Percentiles rank a stretch among this genome's conserved stretches.
Conservation (phyloP, 2,113 vertebrate genomes). For the Nibea coibor region DNA sequence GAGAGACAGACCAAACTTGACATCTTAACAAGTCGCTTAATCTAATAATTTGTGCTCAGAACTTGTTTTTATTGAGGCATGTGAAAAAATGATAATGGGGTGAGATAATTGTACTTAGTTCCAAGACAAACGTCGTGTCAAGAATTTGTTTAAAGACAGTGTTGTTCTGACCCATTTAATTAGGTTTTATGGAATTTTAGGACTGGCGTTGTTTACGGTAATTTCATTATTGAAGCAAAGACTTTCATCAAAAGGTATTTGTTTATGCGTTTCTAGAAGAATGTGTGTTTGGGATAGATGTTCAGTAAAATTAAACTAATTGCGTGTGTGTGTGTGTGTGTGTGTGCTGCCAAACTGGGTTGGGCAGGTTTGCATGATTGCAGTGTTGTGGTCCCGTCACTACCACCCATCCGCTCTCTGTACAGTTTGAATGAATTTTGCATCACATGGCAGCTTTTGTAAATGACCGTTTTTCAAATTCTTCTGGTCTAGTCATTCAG, state of each 20-base stretch:
- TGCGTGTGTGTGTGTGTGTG: neutral
- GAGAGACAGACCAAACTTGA: slow-evolving; percentile 19
- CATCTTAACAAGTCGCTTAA: slow-evolving; percentile 43
- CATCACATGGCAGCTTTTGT: slow-evolving; percentile 3
- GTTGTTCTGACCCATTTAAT: slow-evolving; percentile 20
- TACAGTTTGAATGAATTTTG: slow-evolving; percentile 7
- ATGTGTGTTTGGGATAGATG: neutral
- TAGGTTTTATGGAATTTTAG: neutral
- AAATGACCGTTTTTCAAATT: slow-evolving; percentile 24
- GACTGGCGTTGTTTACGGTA: slow-evolving; percentile 16
- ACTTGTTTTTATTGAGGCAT: slow-evolving; percentile 16
- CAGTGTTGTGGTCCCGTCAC: slow-evolving; percentile 8
- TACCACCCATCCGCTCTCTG: slow-evolving; percentile 4
- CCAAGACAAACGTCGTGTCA: slow-evolving; percentile 51
- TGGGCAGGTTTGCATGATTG: slow-evolving; percentile 2
- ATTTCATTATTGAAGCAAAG: slow-evolving; percentile 15
- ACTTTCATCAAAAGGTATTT: slow-evolving; percentile 11
- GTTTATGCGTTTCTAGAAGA: slow-evolving; percentile 10
- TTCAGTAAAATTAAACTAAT: slow-evolving; percentile 12
- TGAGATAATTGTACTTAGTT: slow-evolving; percentile 42
- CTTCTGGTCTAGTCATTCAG: slow-evolving; percentile 22
- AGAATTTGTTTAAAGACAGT: slow-evolving; percentile 16
- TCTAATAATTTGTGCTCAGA: slow-evolving; percentile 20
- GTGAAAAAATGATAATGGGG: slow-evolving; percentile 37
- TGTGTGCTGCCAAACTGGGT: slow-evolving; percentile 18